These are phyloP conservation scores for Nomada ruficornis DNA, from an alignment of 2,888 invertebrate species.

Conservation along the genomic window DNA sequence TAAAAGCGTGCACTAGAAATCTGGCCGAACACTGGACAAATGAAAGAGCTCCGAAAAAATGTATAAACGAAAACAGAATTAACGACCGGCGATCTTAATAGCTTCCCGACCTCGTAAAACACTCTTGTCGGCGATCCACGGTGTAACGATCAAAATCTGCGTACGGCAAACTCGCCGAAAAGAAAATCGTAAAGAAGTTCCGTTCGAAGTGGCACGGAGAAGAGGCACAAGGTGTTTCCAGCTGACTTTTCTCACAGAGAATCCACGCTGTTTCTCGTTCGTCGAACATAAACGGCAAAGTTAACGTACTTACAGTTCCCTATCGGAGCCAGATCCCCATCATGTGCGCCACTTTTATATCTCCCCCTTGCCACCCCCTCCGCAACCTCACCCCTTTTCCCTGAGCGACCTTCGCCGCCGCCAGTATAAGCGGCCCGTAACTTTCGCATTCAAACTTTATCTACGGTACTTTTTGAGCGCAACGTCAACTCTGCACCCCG, in stretches of 20 bases:
- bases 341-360: constrained; percentile 48
- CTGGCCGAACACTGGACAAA: too few relatives aligned
- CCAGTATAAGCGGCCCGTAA: constrained; percentile 54
- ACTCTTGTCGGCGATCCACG: neutral
- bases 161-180: constrained; percentile 4
- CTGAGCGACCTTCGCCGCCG: constrained; percentile 15
- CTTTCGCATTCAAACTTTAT: constrained; percentile 72
- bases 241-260: constrained; percentile 48
- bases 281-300: constrained; percentile 60
- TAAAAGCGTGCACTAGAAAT: too few relatives aligned
- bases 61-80: neutral
- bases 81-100: neutral
- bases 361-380: constrained; percentile 3
- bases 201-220: neutral
- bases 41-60: too few relatives aligned
- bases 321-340: constrained; percentile 55
- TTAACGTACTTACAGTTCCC: constrained; percentile 64
- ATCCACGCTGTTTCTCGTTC: constrained; percentile 52
- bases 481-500: constrained; percentile 58
- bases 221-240: constrained; percentile 23
- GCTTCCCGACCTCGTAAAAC: neutral
- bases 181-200: constrained; percentile 16
- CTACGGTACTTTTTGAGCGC: constrained; percentile 60
- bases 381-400: neutral
- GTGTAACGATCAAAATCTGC: constrained; percentile 27